Conservation (phyloP, 2,888 invertebrate genomes). For the Amblyjoppa proteus region DNA sequence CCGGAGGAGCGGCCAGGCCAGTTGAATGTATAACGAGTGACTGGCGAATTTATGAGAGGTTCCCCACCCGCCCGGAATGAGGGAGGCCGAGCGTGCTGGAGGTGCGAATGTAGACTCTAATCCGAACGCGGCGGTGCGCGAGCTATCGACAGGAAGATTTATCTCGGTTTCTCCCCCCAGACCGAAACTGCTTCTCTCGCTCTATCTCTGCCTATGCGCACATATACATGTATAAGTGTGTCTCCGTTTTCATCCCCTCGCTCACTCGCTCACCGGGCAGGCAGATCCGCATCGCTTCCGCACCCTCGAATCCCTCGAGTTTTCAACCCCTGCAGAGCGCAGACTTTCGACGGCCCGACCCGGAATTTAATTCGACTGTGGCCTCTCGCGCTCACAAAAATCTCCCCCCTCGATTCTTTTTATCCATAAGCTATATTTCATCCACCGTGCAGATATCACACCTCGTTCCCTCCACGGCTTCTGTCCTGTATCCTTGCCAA, state of each 20-base stretch:
- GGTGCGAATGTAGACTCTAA: conserved; percentile 84
- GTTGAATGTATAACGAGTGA: conserved; percentile 69
- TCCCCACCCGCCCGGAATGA: conserved; percentile 35
- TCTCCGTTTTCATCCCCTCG: conserved; percentile 31
- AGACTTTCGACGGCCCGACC: conserved; percentile 60
- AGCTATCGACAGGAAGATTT: conserved; percentile 84
- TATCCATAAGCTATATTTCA: conserved; percentile 48
- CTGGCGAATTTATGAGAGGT: conserved; percentile 61
- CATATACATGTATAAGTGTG: background rate
- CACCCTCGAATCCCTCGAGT: conserved; percentile 55
- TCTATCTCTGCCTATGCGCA: conserved; percentile 36
- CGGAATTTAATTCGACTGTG: conserved; percentile 61
- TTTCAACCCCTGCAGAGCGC: conserved; percentile 56
- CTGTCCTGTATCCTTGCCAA: conserved; percentile 27
- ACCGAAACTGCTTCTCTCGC: conserved; percentile 57
- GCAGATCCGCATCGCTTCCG: conserved; percentile 47
- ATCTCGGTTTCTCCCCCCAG: conserved; percentile 76
- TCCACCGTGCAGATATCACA: conserved; percentile 46
- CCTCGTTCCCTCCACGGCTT: conserved; percentile 30
- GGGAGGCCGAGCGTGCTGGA: conserved; percentile 72
- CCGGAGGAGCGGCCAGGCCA: conserved; percentile 44
- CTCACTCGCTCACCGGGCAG: conserved; percentile 7
- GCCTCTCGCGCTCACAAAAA: conserved; percentile 3
- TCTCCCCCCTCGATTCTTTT: conserved; percentile 33
- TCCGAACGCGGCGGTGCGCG: conserved; percentile 79